phyloP scores from a whole-genome alignment of 2,113 vertebrate genomes.

The Ictalurus punctatus region DNA sequence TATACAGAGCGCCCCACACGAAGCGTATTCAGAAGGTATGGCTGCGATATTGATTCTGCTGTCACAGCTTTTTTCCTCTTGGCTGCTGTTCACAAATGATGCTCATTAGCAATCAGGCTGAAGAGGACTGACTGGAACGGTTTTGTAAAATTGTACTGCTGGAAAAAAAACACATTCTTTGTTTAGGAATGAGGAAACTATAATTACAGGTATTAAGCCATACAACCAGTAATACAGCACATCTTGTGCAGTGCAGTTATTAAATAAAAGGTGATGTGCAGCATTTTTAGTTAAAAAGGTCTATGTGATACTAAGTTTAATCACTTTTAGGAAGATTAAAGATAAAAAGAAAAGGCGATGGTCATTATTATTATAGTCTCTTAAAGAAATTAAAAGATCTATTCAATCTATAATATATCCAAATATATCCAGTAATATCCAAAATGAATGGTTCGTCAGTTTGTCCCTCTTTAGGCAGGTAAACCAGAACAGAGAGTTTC shows the following conservation, averaged over 20 bases:
- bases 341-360: not conserved
- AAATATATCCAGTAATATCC: not conserved
- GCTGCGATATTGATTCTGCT: conserved; percentile 52
- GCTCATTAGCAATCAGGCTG: conserved; percentile 36
- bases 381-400: not conserved
- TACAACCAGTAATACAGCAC: not conserved
- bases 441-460: not conserved
- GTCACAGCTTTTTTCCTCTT: conserved; percentile 45
- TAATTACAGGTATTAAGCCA: not conserved
- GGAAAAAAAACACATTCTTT: not conserved
- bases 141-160: conserved; percentile 6
- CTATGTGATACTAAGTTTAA: not conserved
- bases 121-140: not conserved
- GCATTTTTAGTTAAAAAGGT: not conserved
- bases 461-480: not conserved
- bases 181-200: not conserved
- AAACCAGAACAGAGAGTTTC: not conserved
- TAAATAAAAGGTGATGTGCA: too few relatives aligned
- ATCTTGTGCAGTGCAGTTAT: not conserved
- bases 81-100: conserved; percentile 32
- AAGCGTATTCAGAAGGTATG: conserved; percentile 31
- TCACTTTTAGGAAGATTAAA: not conserved
- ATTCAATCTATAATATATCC: not conserved
- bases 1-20: conserved; percentile 28
- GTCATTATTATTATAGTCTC: not conserved